A percentile compares a stretch with the other conserved stretches of the same genome.
These are phyloP conservation scores for Jacana jacana DNA, from an alignment of 2,113 vertebrate genomes.

Conservation along the genomic window DNA sequence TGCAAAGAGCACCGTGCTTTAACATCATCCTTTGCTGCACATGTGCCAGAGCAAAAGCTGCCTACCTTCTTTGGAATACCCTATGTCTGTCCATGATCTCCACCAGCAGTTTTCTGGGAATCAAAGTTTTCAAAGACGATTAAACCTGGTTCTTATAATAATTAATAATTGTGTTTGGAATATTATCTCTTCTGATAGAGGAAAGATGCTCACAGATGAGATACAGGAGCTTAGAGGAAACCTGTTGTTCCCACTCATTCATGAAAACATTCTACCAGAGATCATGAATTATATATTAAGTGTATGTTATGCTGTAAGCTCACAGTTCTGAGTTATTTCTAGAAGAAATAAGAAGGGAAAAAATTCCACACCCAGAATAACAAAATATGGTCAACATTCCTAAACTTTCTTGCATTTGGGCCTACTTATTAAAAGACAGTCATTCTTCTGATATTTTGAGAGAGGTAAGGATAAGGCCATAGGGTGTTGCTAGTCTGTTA, in stretches of 20 bases:
- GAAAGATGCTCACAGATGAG: background rate
- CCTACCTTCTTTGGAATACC: background rate
- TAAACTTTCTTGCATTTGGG: background rate
- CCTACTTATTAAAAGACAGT: background rate
- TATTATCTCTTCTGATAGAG: background rate
- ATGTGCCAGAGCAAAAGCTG: background rate
- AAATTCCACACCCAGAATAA: background rate
- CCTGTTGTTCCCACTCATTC: background rate
- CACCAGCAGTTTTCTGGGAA: background rate
- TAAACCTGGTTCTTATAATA: background rate
- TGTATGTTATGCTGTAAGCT: rapidly evolving
- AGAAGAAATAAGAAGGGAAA: background rate
- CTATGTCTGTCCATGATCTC: background rate
- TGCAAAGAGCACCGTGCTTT: background rate
- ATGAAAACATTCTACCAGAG: background rate
- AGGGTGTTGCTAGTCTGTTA: background rate
- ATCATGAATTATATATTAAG: background rate
- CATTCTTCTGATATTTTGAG: background rate
- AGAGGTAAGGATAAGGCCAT: background rate
- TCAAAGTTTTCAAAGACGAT: background rate
- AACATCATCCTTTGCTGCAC: background rate
- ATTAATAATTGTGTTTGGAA: background rate
- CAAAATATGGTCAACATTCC: background rate
- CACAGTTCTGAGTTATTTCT: background rate
- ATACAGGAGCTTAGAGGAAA: background rate